Evolutionary conservation across 2,113 vertebrate genomes (phyloP), one percentile per base, ranked within the genome.

Genomic region (Odobenus rosmarus): DNA sequence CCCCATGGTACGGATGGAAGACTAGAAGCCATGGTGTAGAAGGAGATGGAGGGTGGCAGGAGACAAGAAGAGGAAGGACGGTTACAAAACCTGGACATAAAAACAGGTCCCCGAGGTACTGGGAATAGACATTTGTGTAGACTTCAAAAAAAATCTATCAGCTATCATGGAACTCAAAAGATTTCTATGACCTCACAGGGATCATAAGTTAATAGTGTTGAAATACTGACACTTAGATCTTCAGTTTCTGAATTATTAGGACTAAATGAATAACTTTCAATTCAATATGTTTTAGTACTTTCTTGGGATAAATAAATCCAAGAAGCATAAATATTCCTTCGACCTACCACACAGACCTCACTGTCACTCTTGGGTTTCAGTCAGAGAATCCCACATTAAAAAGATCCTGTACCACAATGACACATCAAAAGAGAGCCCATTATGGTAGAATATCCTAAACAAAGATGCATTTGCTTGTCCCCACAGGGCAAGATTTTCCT

Each of bases 391-490:
- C 83, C 36, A 74, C 11, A 8, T 12, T 16, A 57, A 13, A 57
- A 80, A 94, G 93, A 62, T 0, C 2, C 42, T 87, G 13, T 31
- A 9, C 81, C 62, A 13, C 49, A 86, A 57, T 33, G 57, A 61
- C 7, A 93, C 55, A 72, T 57, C 21, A 88, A 67, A 94, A 95
- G 11, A 82, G 67, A 46, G 1, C 4, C 84, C 94, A 90, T 90
- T 76, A 26, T 14, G 0, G 1, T 59, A 1, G 59, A 74, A 13
- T 82, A 84, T 89, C 80, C 79, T 69, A 72, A 18, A 95, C 21
- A 93, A 55, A 98, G 4, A 71, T 64, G 12, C 4, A 62, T 24
- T 77, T 96, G 67, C 57, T 96, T 96, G 82, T 94, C 74, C 8
- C 89, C 77, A 53, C n/a, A 95, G 55, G 28, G 6, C 2, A 46